phyloP scores from a whole-genome alignment of 2,113 vertebrate species.

The Garra rufa region DNA sequence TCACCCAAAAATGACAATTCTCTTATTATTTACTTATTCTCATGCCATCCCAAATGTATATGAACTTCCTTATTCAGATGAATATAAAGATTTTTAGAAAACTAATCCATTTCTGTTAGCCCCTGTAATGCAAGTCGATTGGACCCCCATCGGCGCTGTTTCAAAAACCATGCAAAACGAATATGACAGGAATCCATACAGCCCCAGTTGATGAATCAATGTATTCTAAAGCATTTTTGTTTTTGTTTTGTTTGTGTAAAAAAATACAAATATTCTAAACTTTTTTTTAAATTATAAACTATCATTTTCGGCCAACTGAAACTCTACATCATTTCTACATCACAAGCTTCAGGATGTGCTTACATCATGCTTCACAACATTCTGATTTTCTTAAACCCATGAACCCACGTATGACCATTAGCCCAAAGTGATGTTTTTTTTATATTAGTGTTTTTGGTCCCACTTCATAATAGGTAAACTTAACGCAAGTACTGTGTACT shows the following conservation, averaged over 20 bases:
- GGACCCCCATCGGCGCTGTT: background rate
- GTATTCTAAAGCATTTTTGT: background rate
- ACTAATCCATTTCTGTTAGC: background rate
- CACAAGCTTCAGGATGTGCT: background rate
- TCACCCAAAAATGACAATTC: background rate
- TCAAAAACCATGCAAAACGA: background rate
- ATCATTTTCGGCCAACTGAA: too few relatives aligned
- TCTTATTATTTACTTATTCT: background rate
- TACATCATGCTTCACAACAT: background rate
- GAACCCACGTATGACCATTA: background rate
- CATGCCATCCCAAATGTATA: background rate
- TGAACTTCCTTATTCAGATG: too few relatives aligned
- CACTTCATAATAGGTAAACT: too few relatives aligned
- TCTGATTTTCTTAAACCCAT: background rate
- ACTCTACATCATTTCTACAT: background rate
- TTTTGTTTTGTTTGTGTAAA: background rate
- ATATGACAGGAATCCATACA: background rate
- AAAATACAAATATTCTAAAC: background rate
- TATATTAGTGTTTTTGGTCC: too few relatives aligned
- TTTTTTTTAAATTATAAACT: background rate
- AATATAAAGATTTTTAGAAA: too few relatives aligned
- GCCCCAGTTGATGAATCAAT: background rate
- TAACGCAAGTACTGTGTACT: too few relatives aligned
- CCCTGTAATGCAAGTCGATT: background rate
- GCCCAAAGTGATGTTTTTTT: background rate